Percentiles rank a stretch among this genome's conserved stretches.
phyloP scores from a whole-genome alignment of 1,140 invertebrate species.

The Leptestheria dahalacensis region DNA sequence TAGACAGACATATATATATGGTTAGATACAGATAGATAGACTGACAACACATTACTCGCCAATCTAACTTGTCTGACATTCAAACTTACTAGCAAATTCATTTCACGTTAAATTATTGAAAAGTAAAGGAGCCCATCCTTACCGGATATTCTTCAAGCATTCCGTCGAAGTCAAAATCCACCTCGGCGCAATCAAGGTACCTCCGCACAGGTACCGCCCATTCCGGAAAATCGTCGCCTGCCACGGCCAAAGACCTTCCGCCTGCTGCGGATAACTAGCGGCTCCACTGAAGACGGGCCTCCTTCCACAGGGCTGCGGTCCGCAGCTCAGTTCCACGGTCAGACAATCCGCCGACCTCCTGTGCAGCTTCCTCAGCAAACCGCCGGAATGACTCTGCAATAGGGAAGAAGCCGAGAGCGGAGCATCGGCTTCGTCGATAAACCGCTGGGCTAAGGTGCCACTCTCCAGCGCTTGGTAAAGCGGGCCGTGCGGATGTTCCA shows the following conservation, averaged over 20 bases:
- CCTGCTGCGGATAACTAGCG: not conserved
- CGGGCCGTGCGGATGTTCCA: not conserved
- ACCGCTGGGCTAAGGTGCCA: not conserved
- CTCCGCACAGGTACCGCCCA: conserved; percentile 11
- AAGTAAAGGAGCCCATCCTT: not conserved
- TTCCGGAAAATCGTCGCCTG: conserved; percentile 2
- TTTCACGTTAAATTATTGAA: not conserved
- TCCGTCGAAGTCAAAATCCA: conserved; percentile 7
- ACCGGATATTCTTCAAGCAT: conserved; percentile 3
- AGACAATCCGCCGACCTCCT: not conserved
- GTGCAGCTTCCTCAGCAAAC: not conserved
- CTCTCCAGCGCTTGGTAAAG: not conserved
- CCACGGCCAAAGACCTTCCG: conserved; percentile 12
- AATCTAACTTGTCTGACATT: not conserved
- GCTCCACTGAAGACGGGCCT: conserved; percentile 1
- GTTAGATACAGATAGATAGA: too few species aligned
- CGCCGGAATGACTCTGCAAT: not conserved
- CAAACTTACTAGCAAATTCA: not conserved
- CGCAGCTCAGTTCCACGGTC: conserved; percentile 1
- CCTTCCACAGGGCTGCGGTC: not conserved
- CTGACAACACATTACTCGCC: too few species aligned
- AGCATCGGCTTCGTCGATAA: not conserved
- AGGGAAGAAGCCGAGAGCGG: not conserved
- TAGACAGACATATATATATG: too few species aligned
- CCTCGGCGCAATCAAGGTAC: conserved; percentile 1